These are phyloP conservation scores for Thinocorus orbignyianus DNA, from an alignment of 2,113 vertebrate species.

Conservation along the genomic window DNA sequence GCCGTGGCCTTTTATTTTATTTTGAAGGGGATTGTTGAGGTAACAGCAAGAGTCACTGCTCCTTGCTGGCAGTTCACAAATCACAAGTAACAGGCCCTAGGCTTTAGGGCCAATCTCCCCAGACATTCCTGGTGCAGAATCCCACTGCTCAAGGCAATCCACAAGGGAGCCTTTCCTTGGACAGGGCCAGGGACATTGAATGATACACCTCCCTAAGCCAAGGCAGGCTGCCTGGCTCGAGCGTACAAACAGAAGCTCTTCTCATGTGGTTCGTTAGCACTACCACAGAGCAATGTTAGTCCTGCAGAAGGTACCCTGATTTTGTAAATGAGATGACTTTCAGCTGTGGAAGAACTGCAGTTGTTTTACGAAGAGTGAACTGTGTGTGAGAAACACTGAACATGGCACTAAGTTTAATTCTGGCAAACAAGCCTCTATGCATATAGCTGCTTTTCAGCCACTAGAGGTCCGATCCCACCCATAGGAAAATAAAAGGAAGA, in stretches of 20 bases:
- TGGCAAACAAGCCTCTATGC: background rate
- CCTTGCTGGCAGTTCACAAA: background rate
- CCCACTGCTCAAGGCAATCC: background rate
- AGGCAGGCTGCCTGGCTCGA: background rate
- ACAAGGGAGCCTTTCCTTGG: fast-evolving
- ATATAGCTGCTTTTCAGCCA: background rate
- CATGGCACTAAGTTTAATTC: background rate
- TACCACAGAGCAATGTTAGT: background rate
- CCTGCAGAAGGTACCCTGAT: background rate
- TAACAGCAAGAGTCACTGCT: background rate
- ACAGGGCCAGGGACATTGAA: background rate
- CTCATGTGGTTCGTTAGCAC: fast-evolving
- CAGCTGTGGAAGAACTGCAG: background rate
- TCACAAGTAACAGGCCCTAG: background rate
- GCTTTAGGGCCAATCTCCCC: background rate
- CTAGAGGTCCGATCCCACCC: background rate
- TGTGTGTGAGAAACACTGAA: background rate
- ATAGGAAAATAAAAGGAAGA: background rate
- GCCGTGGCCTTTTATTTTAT: background rate
- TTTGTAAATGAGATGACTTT: background rate
- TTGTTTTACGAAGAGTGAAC: background rate
- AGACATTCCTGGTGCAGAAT: background rate
- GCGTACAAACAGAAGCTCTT: background rate
- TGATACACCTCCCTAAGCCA: fast-evolving
- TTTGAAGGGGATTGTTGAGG: background rate